Percentiles rank a stretch among this genome's conserved stretches.
Conservation (phyloP, 1,140 invertebrate species). For the Bilobella aurantiaca region DNA sequence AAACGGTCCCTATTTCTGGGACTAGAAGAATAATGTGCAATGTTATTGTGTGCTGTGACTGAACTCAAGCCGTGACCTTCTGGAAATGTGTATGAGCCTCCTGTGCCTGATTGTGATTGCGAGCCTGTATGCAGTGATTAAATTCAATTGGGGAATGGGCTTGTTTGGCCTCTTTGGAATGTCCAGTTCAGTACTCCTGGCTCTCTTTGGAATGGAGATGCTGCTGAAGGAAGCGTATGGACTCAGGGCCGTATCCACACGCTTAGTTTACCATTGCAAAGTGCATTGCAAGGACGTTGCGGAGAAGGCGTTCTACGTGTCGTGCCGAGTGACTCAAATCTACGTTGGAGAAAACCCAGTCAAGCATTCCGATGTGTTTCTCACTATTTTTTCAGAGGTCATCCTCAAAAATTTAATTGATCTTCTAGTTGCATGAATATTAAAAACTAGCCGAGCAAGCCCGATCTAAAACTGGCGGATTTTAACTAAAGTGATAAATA, state of each 20-base stretch:
- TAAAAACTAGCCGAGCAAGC: no score
- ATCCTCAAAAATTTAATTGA: neutral
- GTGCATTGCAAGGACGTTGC: neutral
- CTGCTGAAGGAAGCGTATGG: neutral
- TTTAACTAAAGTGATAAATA: no score
- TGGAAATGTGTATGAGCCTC: neutral
- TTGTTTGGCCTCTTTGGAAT: neutral
- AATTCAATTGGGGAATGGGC: neutral
- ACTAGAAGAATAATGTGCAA: no score
- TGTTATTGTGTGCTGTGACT: no score
- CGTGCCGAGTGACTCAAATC: neutral
- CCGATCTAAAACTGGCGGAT: no score
- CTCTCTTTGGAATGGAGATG: neutral
- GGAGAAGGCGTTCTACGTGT: neutral
- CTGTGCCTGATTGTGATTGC: neutral
- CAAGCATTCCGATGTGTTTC: neutral
- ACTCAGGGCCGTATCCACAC: neutral
- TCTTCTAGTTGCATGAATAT: no score
- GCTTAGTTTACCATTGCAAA: neutral
- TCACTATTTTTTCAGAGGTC: neutral
- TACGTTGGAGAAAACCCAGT: neutral
- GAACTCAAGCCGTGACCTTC: neutral
- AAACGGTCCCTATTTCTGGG: no score
- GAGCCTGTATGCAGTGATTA: neutral
- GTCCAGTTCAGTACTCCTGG: neutral